phyloP scores from a whole-genome alignment of 2,113 vertebrate genomes.

The Camelus bactrianus region DNA sequence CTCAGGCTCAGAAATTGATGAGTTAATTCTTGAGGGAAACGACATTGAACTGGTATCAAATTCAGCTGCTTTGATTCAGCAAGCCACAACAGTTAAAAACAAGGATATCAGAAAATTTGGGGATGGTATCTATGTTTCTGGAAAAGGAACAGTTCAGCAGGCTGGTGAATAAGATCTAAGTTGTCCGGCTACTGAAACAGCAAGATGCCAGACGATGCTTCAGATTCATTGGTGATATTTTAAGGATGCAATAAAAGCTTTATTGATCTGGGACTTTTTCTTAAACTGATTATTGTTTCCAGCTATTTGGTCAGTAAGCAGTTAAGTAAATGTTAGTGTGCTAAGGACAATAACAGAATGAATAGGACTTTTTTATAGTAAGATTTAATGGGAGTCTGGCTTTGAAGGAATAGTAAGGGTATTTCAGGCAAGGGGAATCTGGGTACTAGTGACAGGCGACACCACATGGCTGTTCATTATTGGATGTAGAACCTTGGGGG shows the following conservation, averaged over 20 bases:
- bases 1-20: constrained; percentile 96
- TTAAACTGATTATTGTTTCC: neutral
- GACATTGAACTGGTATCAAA: constrained; percentile 99
- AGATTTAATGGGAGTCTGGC: neutral
- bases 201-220: neutral
- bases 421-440: neutral
- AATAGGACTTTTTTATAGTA: neutral
- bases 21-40: constrained; percentile 98
- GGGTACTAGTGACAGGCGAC: neutral
- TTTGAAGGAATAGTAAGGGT: neutral
- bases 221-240: neutral
- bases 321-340: neutral
- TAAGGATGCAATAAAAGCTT: constrained; percentile 65
- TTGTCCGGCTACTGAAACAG: constrained; percentile 1
- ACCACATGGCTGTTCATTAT: no score
- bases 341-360: neutral
- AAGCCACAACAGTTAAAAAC: constrained; percentile 99
- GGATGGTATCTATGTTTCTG: constrained; percentile 95
- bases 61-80: constrained; percentile 99
- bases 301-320: neutral
- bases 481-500: no score
- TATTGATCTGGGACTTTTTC: neutral
- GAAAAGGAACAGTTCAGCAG: constrained; percentile 94
- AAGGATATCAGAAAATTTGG: constrained; percentile 99
- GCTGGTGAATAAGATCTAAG: constrained; percentile 86